A percentile compares a stretch with the other conserved stretches of the same genome.
phyloP scores from a whole-genome alignment of 2,888 invertebrate genomes.

The Tachina grossa region DNA sequence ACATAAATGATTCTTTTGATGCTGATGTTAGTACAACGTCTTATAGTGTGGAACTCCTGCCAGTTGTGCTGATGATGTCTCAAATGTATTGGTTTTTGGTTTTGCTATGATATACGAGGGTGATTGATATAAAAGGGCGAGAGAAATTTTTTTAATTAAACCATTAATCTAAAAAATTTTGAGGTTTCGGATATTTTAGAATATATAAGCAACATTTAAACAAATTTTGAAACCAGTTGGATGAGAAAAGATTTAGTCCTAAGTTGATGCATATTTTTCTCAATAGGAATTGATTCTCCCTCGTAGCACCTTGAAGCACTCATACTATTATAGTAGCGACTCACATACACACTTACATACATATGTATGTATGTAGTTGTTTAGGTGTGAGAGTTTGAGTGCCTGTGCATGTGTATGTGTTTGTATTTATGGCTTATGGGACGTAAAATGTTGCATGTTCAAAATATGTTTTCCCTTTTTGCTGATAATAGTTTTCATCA shows the following conservation, averaged over 20 bases:
- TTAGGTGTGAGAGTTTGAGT: not conserved
- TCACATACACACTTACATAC: not conserved
- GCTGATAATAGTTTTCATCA: slow-evolving; percentile 66
- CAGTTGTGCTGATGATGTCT: slow-evolving; percentile 58
- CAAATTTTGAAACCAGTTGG: no score
- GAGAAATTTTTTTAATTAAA: not conserved
- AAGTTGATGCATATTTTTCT: no score
- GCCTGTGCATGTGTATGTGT: not conserved
- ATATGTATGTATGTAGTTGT: no score
- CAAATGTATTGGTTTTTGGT: slow-evolving; percentile 46
- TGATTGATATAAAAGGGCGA: not conserved
- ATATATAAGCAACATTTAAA: no score
- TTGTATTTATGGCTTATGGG: slow-evolving; percentile 15
- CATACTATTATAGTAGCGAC: not conserved
- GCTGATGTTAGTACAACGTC: slow-evolving; percentile 11
- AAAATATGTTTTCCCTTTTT: slow-evolving; percentile 55
- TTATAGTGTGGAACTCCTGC: not conserved
- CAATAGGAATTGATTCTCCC: no score
- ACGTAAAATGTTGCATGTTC: slow-evolving; percentile 58
- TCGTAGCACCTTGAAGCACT: not conserved
- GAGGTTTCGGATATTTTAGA: no score
- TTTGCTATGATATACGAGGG: not conserved
- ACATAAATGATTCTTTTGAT: slow-evolving; percentile 56
- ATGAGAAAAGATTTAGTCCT: no score
- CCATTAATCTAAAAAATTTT: no score